A percentile compares a stretch with the other conserved stretches of the same genome.
These are phyloP conservation scores for Acanthosepion pharaonis DNA, from an alignment of 2,888 invertebrate species.

Conservation along the genomic window DNA sequence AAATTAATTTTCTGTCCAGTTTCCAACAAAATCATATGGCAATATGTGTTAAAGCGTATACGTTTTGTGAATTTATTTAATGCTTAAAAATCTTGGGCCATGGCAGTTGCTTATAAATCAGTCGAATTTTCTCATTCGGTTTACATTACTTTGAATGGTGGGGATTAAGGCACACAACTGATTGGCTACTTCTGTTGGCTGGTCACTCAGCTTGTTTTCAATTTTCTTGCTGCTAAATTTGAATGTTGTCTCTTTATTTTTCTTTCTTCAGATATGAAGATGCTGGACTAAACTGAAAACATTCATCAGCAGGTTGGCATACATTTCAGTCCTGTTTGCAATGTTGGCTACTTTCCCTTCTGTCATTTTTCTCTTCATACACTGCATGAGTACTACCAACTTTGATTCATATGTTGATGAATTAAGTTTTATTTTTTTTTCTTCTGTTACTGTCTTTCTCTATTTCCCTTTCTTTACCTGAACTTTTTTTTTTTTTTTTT, in stretches of 20 bases:
- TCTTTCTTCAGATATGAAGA: slow-evolving; percentile 43
- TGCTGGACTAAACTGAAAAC: slow-evolving; percentile 46
- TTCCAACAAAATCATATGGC: background rate
- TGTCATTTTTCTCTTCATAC: background rate
- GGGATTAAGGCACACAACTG: background rate
- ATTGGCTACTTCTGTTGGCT: background rate
- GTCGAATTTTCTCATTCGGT: background rate
- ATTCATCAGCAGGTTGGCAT: slow-evolving; percentile 46
- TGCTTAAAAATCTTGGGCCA: background rate
- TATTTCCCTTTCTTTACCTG: background rate
- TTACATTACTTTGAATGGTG: background rate
- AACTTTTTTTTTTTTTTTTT: background rate
- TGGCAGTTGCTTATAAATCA: background rate
- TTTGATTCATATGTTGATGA: background rate
- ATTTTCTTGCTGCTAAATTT: background rate
- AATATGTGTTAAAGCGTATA: background rate
- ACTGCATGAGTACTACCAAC: slow-evolving; percentile 9
- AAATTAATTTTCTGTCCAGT: background rate
- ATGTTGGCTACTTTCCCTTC: slow-evolving; percentile 34
- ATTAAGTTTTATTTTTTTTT: background rate
- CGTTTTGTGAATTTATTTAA: background rate
- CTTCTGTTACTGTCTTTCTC: background rate
- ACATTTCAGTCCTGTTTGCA: slow-evolving; percentile 44
- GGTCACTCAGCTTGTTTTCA: background rate
- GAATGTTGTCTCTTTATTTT: background rate